Evolutionary conservation across 1,140 invertebrate genomes (phyloP).

Genomic region (Trypoxylus dichotomus): DNA sequence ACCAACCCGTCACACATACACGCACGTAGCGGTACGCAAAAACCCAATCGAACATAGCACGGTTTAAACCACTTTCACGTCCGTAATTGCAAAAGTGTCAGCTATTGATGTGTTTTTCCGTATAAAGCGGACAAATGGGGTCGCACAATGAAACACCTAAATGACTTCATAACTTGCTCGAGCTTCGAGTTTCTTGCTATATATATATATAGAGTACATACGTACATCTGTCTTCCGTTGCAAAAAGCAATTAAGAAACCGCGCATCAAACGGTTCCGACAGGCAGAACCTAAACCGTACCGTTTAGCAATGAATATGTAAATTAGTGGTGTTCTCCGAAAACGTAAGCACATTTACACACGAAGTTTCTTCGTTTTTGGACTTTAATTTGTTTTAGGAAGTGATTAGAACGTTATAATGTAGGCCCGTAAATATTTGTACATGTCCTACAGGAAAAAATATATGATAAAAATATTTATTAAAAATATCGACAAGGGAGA

Average conservation of each 20-base stretch:
- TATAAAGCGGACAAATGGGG: slow-evolving; percentile 2
- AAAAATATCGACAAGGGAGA: too few relatives aligned
- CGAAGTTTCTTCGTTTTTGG: too few relatives aligned
- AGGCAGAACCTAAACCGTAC: neutral
- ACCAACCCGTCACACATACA: neutral
- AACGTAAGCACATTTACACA: neutral
- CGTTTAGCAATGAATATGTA: neutral
- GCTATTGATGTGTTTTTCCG: slow-evolving; percentile 20
- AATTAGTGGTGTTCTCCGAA: neutral
- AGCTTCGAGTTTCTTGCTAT: neutral
- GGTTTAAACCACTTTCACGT: neutral
- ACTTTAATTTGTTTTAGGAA: neutral
- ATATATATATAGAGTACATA: neutral
- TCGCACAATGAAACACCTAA: neutral
- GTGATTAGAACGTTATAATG: neutral
- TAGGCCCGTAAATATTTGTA: too few relatives aligned
- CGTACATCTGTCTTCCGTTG: neutral
- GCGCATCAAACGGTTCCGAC: neutral
- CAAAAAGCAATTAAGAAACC: neutral
- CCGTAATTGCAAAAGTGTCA: slow-evolving; percentile 21
- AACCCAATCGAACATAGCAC: neutral
- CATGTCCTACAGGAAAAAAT: too few relatives aligned
- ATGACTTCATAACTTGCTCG: slow-evolving; percentile 6
- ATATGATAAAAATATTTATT: too few relatives aligned
- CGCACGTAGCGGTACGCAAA: neutral